These are phyloP conservation scores for Thunnus thynnus DNA, from an alignment of 2,113 vertebrate genomes.

Conservation along the genomic window DNA sequence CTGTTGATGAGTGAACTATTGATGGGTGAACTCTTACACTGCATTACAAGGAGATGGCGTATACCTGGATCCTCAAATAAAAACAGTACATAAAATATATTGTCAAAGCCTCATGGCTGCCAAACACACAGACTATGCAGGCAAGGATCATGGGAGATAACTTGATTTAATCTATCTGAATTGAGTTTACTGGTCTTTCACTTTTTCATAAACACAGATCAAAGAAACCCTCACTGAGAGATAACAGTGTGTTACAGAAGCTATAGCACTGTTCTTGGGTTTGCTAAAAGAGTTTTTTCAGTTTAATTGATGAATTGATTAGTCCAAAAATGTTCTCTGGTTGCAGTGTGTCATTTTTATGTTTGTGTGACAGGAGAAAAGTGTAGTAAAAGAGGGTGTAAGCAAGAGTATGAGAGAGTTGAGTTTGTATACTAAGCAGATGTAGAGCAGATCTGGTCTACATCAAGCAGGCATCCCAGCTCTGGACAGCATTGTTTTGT, in stretches of 20 bases:
- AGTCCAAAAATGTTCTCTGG: too few species aligned
- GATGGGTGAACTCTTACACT: conserved; percentile 8
- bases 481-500: conserved; percentile 46
- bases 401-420: neutral
- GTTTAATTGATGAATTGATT: too few species aligned
- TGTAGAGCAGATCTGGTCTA: conserved; percentile 11
- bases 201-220: too few species aligned
- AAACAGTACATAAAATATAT: neutral
- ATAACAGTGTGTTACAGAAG: too few species aligned
- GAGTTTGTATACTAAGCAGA: conserved; percentile 1
- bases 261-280: neutral
- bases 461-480: conserved; percentile 16
- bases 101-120: neutral
- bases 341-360: neutral
- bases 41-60: conserved; percentile 10
- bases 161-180: too few species aligned
- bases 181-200: too few species aligned
- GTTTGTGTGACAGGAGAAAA: conserved; percentile 6
- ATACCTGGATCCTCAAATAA: neutral
- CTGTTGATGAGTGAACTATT: conserved; percentile 36
- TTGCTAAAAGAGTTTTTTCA: neutral
- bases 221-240: too few species aligned
- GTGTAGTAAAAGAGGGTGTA: neutral
- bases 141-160: neutral
- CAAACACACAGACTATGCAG: neutral